These are phyloP conservation scores for Drosophila subobscura DNA, from an alignment of 1,140 invertebrate species.

Conservation along the genomic window DNA sequence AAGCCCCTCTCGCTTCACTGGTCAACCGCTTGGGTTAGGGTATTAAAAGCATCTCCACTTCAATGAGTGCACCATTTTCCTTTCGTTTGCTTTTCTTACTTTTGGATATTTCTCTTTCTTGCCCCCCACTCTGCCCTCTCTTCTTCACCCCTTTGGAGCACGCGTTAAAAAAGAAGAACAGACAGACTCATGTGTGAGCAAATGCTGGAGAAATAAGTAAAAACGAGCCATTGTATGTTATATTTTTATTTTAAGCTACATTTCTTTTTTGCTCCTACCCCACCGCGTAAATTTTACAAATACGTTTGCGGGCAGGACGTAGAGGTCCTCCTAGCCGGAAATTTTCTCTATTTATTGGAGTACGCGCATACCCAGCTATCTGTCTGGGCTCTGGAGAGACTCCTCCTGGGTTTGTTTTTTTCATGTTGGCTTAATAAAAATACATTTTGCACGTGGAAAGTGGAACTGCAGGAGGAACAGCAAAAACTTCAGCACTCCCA, in stretches of 20 bases:
- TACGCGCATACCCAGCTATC: constrained; percentile 36
- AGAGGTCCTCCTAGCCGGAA: constrained; percentile 30
- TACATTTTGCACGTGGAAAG: constrained; percentile 73
- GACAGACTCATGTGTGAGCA: constrained; percentile 53
- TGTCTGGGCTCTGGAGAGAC: constrained; percentile 28
- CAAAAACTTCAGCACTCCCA: not conserved
- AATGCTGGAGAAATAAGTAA: constrained; percentile 56
- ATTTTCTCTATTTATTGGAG: constrained; percentile 46
- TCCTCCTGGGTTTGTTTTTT: constrained; percentile 23
- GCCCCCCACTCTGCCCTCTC: not conserved
- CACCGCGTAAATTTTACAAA: constrained; percentile 74
- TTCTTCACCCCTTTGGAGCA: constrained; percentile 17
- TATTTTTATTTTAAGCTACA: constrained; percentile 45
- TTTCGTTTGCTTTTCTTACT: constrained; percentile 24
- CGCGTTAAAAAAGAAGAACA: constrained; percentile 55
- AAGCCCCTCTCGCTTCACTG: not conserved
- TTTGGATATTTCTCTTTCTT: constrained; percentile 26
- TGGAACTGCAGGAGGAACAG: constrained; percentile 11
- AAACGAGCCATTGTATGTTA: constrained; percentile 51
- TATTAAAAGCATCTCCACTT: constrained; percentile 42
- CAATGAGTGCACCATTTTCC: constrained; percentile 31
- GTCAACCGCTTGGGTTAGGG: constrained; percentile 10
- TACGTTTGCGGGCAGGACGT: constrained; percentile 50
- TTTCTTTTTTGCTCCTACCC: constrained; percentile 7
- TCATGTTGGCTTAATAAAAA: constrained; percentile 74